Percentiles rank a stretch among this genome's conserved stretches.
Evolutionary conservation across 2,113 vertebrate species (phyloP).

Genomic region (Paramormyrops kingsleyae): DNA sequence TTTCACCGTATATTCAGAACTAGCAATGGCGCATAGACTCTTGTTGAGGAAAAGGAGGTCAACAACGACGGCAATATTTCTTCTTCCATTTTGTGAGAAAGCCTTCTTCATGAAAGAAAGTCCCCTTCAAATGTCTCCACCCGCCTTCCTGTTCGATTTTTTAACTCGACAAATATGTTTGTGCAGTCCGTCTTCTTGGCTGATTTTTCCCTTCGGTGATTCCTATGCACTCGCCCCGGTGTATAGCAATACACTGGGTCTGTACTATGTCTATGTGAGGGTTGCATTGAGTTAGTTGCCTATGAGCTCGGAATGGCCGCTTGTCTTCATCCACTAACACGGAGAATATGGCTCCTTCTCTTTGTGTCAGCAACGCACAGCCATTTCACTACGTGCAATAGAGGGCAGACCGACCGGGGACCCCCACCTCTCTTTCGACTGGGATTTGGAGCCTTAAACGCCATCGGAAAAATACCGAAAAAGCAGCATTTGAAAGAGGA

Average conservation of each 20-base stretch:
- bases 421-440: slow-evolving; percentile 44
- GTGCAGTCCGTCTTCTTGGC: slow-evolving; percentile 50
- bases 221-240: slow-evolving; percentile 61
- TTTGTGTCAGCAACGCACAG: slow-evolving; percentile 75
- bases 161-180: slow-evolving; percentile 45
- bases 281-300: slow-evolving; percentile 60
- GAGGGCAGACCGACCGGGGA: slow-evolving; percentile 62
- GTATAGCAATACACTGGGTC: slow-evolving; percentile 67
- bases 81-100: slow-evolving; percentile 84
- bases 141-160: slow-evolving; percentile 59
- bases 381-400: slow-evolving; percentile 72
- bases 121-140: slow-evolving; percentile 74
- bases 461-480: slow-evolving; percentile 45
- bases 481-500: slow-evolving; percentile 37
- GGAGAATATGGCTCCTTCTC: slow-evolving; percentile 91
- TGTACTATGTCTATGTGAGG: slow-evolving; percentile 62
- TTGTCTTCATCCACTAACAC: slow-evolving; percentile 79
- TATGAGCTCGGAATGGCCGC: slow-evolving; percentile 85
- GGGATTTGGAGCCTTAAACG: slow-evolving; percentile 37
- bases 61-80: slow-evolving; percentile 75
- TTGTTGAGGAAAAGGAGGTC: slow-evolving; percentile 72
- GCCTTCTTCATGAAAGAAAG: slow-evolving; percentile 78
- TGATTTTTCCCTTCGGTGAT: slow-evolving; percentile 58
- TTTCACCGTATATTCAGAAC: slow-evolving; percentile 32
- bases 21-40: slow-evolving; percentile 68